Conservation (phyloP, 2,888 invertebrate genomes). For the Cephus nigrinus region DNA sequence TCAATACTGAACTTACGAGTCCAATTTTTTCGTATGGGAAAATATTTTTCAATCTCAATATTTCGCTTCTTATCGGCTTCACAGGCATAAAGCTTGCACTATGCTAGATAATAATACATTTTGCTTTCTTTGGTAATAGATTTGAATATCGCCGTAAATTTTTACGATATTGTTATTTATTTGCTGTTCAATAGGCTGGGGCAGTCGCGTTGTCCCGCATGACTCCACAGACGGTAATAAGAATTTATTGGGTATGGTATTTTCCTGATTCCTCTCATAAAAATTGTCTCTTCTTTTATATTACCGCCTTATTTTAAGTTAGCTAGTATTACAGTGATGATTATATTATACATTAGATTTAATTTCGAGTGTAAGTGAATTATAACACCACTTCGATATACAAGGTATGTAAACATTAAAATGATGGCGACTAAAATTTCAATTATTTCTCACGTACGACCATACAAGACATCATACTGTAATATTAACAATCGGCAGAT, state of each 20-base stretch:
- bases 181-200: neutral
- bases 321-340: neutral
- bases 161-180: slow-evolving; percentile 9
- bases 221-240: neutral
- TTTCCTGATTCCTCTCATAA: neutral
- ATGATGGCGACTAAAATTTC: neutral
- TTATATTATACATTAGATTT: neutral
- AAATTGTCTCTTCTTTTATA: neutral
- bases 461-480: neutral
- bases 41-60: neutral
- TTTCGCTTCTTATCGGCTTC: neutral
- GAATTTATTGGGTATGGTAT: neutral
- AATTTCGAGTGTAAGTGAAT: neutral
- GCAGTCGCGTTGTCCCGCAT: neutral
- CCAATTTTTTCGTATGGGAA: neutral
- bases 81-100: neutral
- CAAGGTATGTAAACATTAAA: neutral
- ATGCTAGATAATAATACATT: neutral
- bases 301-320: neutral
- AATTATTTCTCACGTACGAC: too few relatives aligned
- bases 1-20: neutral
- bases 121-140: neutral
- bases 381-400: neutral
- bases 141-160: slow-evolving; percentile 7
- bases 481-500: neutral